Conservation (phyloP, 2,113 vertebrate species). For the Neolamprologus sp. region DNA sequence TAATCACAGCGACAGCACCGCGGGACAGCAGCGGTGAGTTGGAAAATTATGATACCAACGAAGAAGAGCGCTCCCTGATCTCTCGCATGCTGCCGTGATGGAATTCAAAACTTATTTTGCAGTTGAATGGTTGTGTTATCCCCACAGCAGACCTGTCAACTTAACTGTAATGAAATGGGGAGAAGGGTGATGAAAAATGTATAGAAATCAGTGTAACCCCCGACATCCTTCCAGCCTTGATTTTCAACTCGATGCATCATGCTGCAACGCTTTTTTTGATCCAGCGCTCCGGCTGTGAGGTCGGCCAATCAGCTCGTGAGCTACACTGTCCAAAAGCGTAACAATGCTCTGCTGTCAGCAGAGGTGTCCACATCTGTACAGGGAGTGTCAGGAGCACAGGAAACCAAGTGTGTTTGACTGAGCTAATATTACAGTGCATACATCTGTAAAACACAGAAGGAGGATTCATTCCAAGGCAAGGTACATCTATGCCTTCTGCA, state of each 20-base stretch:
- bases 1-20: neutral
- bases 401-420: neutral
- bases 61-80: neutral
- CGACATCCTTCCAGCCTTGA: neutral
- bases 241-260: neutral
- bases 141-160: conserved; percentile 22
- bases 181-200: conserved; percentile 29
- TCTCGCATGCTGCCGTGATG: neutral
- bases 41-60: neutral
- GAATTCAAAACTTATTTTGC: conserved; percentile 37
- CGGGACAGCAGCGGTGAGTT: neutral
- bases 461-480: neutral
- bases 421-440: neutral
- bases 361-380: neutral
- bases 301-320: neutral
- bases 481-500: neutral
- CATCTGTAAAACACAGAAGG: neutral
- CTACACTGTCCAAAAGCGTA: neutral
- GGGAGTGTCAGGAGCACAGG: neutral
- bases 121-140: conserved; percentile 10
- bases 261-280: neutral
- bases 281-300: neutral
- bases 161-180: conserved; percentile 15
- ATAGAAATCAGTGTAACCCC: conserved; percentile 10
- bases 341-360: neutral